Base-by-base conservation (phyloP, 2,888 invertebrate genomes). In the Trissoscelio sp. region DNA sequence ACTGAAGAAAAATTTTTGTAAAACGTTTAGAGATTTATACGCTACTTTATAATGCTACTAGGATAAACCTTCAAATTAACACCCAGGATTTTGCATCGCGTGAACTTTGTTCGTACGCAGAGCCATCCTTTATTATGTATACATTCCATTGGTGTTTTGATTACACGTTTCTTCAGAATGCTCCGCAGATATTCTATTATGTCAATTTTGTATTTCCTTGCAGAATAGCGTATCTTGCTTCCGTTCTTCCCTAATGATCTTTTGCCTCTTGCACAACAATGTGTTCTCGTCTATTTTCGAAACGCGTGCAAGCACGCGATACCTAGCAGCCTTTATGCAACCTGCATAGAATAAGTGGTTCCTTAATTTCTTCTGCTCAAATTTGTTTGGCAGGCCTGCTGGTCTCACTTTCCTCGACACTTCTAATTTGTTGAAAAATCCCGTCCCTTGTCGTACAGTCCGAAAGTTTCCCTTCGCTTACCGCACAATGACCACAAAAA, bases 291-390 rank as follows among this genome's bases (percentile, higher is more conserved):
- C 31, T 31, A 39, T 62, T 48, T 58, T 57, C 9, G 44, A 37
- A 73, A 66, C 28, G 46, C 57, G 57, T 46, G 60, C 69, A 12
- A 79, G 31, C 79, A 79, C 73, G 79, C 79, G 60, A 79, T 57
- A 62, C n/a, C 39, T 44, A 12, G 57, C 31, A 53, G 60, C 46
- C 34, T 66, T 14, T 66, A 46, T 60, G 55, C 18, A 46, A 44
- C 28, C 51, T 53, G 66, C 39, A 34, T 44, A 60, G 5, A 44
- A 44, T 44, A 4, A 0, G n/a, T 14, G 20, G 4, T 22, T 60
- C 28, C 44, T 37, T 44, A 44, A 48, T 22, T n/a, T 22, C 11
- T 22, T 18, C 18, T 44, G 4, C 20, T 2, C 2, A 48, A 48
- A n/a, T 48, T 14, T 0, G 2, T 22, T 22, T 48, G 18, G 7